Evolutionary conservation across 2,888 invertebrate species (phyloP), one percentile per base, ranked within the genome.

Genomic region (Glyphotaelius pellucidus): DNA sequence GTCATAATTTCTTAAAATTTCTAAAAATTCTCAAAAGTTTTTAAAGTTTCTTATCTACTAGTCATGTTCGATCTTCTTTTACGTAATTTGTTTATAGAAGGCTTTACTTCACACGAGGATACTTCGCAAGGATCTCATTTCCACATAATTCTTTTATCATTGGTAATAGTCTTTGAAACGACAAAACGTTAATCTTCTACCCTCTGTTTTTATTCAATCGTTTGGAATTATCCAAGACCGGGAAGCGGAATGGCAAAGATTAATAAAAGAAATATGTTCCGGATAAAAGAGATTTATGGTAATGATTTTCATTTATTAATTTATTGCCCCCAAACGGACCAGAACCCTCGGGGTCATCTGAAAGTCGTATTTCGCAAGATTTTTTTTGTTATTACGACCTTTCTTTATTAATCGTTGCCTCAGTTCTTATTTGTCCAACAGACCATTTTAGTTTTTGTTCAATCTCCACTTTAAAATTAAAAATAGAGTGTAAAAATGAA

Each of bases 241-340:
- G n/a, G 31, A 86, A 47, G 67, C 35, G 86, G 86, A 86, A 86
- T 42, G 30, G 86, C 30, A 30, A 42, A 42, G 86, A 86, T 86
- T 86, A 86, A 86, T 86, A 86, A 35, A 47, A 86, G 38, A 86
- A 86, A 86, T 86, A 86, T 86, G 86, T 86, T 86, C 86, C 38
- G 25, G 38, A 30, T 42, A 86, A 86, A 42, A 42, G 15, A 42
- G 42, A 86, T 86, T 86, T 86, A 86, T 86, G 86, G n/a, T 86
- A 86, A 86, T 86, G 86, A 86, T 86, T 86, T 86, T 42, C 86
- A 47, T 86, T 42, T 86, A 86, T 86, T 47, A 86, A 86, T 86
- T 86, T 86, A 86, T 86, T 25, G 42, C 86, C 30, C n/a, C n/a
- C 42, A 67, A 67, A 67, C 67, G 86, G 30, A 2, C 19, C n/a